These are phyloP conservation scores for Carollia perspicillata DNA, from an alignment of 2,113 vertebrate genomes.

Conservation along the genomic window DNA sequence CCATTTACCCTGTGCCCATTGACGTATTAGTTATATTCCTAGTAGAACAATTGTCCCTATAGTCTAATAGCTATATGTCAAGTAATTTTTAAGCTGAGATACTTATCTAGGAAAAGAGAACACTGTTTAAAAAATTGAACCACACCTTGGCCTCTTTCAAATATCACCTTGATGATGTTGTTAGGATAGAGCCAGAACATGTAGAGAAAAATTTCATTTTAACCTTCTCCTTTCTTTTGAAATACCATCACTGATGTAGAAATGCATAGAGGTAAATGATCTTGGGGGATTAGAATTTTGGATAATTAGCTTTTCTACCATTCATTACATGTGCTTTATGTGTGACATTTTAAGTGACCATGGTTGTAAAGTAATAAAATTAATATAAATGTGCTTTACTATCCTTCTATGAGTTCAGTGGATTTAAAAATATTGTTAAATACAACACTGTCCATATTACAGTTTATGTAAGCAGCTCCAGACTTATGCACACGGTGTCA, in stretches of 20 bases:
- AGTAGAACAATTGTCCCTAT: not conserved
- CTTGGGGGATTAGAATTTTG: not conserved
- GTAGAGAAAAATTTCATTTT: not conserved
- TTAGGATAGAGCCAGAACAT: not conserved
- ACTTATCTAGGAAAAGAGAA: not conserved
- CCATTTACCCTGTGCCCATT: not conserved
- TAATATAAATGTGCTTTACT: not conserved
- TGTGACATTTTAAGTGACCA: not conserved
- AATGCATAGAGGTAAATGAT: not conserved
- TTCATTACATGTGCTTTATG: not conserved
- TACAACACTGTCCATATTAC: not conserved
- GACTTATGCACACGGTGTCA: not conserved
- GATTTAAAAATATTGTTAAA: not conserved
- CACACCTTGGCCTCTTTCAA: not conserved
- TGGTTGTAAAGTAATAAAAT: constrained; percentile 33
- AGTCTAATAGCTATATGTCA: not conserved
- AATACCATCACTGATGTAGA: not conserved
- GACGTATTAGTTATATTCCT: not conserved
- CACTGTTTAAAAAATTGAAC: not conserved
- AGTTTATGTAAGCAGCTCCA: not conserved
- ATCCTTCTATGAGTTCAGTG: not conserved
- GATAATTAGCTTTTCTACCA: not conserved
- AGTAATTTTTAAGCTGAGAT: not conserved
- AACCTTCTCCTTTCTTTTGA: constrained; percentile 10
- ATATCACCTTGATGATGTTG: not conserved